Percentiles rank a stretch among this genome's conserved stretches.
These are phyloP conservation scores for Lasioglossum vierecki DNA, from an alignment of 2,888 invertebrate species.

Conservation along the genomic window DNA sequence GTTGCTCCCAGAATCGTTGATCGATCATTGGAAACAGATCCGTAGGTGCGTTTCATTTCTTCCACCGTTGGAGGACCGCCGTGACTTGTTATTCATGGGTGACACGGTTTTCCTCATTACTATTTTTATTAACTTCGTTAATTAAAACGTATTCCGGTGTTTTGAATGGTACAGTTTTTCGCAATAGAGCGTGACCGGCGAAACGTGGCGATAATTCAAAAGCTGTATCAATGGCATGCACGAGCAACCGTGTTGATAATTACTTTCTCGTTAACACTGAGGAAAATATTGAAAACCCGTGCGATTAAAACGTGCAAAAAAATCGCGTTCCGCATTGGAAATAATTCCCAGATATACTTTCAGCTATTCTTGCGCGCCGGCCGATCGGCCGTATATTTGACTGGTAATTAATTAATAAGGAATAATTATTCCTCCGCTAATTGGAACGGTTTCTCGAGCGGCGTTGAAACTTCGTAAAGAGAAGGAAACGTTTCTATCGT, in stretches of 20 bases:
- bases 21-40: not conserved
- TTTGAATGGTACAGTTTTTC: not conserved
- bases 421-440: slow-evolving; percentile 2
- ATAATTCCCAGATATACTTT: not conserved
- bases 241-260: slow-evolving; percentile 10
- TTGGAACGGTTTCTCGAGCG: not conserved
- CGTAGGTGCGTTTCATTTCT: not conserved
- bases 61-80: not conserved
- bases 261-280: slow-evolving; percentile 24
- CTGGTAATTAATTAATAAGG: not conserved
- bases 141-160: not conserved
- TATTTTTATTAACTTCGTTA: not conserved
- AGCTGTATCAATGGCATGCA: slow-evolving; percentile 25
- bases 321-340: not conserved
- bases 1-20: not conserved
- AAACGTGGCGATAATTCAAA: slow-evolving; percentile 2
- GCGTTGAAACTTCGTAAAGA: not conserved
- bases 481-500: not conserved
- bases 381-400: not conserved
- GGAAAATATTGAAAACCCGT: slow-evolving; percentile 8
- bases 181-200: not conserved
- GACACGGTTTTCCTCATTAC: not conserved
- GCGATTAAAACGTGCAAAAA: slow-evolving; percentile 21
- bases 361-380: not conserved
- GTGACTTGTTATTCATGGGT: not conserved